These are phyloP conservation scores for Tetramorium bicarinatum DNA, from an alignment of 2,888 invertebrate species.

Conservation along the genomic window DNA sequence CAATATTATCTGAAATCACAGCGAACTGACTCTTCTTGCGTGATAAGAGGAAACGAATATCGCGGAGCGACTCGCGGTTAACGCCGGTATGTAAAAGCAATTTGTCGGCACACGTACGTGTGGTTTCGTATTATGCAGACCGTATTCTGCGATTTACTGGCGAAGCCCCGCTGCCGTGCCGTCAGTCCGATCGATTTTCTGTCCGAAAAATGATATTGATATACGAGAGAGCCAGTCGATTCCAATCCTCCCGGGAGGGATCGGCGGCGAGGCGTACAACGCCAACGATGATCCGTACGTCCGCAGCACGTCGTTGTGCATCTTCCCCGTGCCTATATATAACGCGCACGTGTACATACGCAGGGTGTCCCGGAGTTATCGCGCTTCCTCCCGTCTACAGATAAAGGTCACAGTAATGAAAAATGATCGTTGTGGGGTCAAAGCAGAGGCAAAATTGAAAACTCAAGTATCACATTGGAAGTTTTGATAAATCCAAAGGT, in stretches of 20 bases:
- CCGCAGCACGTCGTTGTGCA: conserved; percentile 39
- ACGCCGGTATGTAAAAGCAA: conserved; percentile 67
- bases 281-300: conserved; percentile 64
- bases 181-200: conserved; percentile 74
- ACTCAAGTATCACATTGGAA: neutral
- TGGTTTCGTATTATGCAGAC: conserved; percentile 75
- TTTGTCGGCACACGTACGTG: conserved; percentile 56
- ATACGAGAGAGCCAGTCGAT: conserved; percentile 70
- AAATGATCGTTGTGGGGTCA: conserved; percentile 12
- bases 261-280: conserved; percentile 65
- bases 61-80: conserved; percentile 58
- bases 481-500: neutral
- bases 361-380: conserved; percentile 46
- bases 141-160: conserved; percentile 75
- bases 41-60: conserved; percentile 11
- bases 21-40: conserved; percentile 29
- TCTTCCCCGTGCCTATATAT: conserved; percentile 16
- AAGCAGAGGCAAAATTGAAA: conserved; percentile 19
- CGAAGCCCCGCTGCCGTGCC: conserved; percentile 8
- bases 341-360: conserved; percentile 42
- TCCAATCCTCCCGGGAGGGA: conserved; percentile 67
- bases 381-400: conserved; percentile 15
- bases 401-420: conserved; percentile 28
- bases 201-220: conserved; percentile 77
- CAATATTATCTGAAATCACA: conserved; percentile 29